phyloP scores from a whole-genome alignment of 2,113 vertebrate species.

The Bettongia penicillata region DNA sequence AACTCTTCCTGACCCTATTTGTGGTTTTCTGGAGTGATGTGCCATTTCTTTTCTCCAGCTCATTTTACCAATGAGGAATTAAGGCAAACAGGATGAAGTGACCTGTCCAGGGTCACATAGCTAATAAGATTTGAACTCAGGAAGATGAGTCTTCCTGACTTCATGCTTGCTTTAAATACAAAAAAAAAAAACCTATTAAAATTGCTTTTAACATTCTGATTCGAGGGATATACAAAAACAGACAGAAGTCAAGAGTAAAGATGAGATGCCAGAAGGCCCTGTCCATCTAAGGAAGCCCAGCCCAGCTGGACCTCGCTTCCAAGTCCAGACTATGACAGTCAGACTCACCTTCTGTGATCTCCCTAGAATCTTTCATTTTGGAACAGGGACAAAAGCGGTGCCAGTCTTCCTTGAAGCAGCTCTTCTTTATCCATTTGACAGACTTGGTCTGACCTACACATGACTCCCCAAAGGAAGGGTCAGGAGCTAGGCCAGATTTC shows the following conservation, averaged over 20 bases:
- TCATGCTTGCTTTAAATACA: not conserved
- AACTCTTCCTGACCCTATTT: not conserved
- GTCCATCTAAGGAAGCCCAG: not conserved
- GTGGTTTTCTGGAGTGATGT: too few relatives aligned
- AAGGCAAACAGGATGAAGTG: too few relatives aligned
- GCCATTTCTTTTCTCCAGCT: not conserved
- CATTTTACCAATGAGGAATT: too few relatives aligned
- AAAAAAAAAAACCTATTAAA: not conserved
- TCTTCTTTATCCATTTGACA: not conserved
- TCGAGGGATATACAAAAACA: not conserved
- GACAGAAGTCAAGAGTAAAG: not conserved
- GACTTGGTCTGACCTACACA: not conserved
- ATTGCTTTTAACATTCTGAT: not conserved
- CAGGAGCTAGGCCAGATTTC: constrained; percentile 31
- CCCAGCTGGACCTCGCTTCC: too few relatives aligned
- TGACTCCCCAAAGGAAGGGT: not conserved
- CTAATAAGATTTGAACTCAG: not conserved
- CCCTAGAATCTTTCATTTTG: too few relatives aligned
- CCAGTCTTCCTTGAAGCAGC: not conserved
- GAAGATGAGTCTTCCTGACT: not conserved
- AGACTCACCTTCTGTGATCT: too few relatives aligned
- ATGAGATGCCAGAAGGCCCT: not conserved
- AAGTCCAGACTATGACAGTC: not conserved
- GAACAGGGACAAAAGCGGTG: not conserved
- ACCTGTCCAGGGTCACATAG: not conserved